A percentile compares a stretch with the other conserved stretches of the same genome.
Conservation (phyloP, 2,113 vertebrate genomes). For the Pipra filicauda region DNA sequence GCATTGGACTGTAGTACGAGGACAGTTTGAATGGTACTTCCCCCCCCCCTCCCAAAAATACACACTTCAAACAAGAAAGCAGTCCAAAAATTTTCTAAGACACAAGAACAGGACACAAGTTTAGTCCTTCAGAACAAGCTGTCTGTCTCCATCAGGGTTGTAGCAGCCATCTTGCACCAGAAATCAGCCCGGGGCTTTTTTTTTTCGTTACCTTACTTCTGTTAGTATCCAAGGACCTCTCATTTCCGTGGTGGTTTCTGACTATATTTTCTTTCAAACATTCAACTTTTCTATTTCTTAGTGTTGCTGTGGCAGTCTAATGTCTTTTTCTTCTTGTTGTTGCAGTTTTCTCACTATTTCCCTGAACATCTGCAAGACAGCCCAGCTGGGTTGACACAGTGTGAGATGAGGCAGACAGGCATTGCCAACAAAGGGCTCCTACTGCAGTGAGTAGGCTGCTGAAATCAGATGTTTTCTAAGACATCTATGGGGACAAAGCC, state of each 20-base stretch:
- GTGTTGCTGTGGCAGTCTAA: slow-evolving; percentile 33
- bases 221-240: not conserved
- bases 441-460: slow-evolving; percentile 10
- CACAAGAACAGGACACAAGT: not conserved
- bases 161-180: not conserved
- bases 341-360: slow-evolving; percentile 53
- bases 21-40: not conserved
- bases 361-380: slow-evolving; percentile 65
- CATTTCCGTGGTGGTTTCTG: not conserved
- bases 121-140: slow-evolving; percentile 30
- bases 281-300: not conserved
- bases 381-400: slow-evolving; percentile 63
- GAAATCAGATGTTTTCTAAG: slow-evolving; percentile 89
- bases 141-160: not conserved
- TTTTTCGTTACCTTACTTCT: not conserved
- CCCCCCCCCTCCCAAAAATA: not conserved
- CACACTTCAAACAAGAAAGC: slow-evolving; percentile 34
- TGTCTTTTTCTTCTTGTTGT: slow-evolving; percentile 45
- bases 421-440: slow-evolving; percentile 48
- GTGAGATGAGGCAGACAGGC: slow-evolving; percentile 65
- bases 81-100: slow-evolving; percentile 12
- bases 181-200: slow-evolving; percentile 1
- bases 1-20: not conserved
- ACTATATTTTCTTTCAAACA: not conserved
- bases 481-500: slow-evolving; percentile 90